Percentiles rank a stretch among this genome's conserved stretches.
phyloP scores from a whole-genome alignment of 2,797 vertebrate genomes.

The Harpagifer antarcticus region DNA sequence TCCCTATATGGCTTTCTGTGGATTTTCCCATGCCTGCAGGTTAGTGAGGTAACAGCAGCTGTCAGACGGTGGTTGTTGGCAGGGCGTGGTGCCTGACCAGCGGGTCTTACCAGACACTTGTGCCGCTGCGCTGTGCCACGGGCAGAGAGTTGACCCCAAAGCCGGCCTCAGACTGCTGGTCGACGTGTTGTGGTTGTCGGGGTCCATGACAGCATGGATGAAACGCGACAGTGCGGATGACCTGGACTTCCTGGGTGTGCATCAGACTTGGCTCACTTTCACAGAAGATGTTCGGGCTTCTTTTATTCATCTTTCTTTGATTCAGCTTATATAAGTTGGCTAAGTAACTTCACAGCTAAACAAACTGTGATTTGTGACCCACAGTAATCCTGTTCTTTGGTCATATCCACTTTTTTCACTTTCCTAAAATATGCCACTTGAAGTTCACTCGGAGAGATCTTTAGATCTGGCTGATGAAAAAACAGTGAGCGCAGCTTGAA shows the following conservation, averaged over 20 bases:
- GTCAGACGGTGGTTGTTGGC: slow-evolving; percentile 81
- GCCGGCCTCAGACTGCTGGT: slow-evolving; percentile 65
- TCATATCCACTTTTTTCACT: slow-evolving; percentile 58
- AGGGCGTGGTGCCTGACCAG: slow-evolving; percentile 79
- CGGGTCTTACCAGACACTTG: slow-evolving; percentile 78
- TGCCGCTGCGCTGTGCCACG: slow-evolving; percentile 58
- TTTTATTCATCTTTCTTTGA: slow-evolving; percentile 54
- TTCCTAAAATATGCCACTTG: slow-evolving; percentile 66
- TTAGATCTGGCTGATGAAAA: slow-evolving; percentile 75
- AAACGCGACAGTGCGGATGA: slow-evolving; percentile 46
- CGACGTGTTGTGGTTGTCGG: slow-evolving; percentile 63
- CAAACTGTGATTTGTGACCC: slow-evolving; percentile 71
- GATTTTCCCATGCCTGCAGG: slow-evolving; percentile 73
- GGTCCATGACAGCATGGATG: slow-evolving; percentile 62
- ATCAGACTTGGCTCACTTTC: slow-evolving; percentile 38
- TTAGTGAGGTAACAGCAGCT: slow-evolving; percentile 77
- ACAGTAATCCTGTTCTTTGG: slow-evolving; percentile 57
- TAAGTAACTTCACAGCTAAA: slow-evolving; percentile 64
- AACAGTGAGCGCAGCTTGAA: slow-evolving; percentile 72
- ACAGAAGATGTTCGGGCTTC: slow-evolving; percentile 31
- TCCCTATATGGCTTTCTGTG: slow-evolving; percentile 58
- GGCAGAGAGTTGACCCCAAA: slow-evolving; percentile 70
- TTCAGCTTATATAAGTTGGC: slow-evolving; percentile 45
- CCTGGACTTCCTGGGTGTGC: slow-evolving; percentile 61
- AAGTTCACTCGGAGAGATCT: slow-evolving; percentile 70